Evolutionary conservation across 2,888 invertebrate genomes (phyloP).

Genomic region (Stomorhina lunata): DNA sequence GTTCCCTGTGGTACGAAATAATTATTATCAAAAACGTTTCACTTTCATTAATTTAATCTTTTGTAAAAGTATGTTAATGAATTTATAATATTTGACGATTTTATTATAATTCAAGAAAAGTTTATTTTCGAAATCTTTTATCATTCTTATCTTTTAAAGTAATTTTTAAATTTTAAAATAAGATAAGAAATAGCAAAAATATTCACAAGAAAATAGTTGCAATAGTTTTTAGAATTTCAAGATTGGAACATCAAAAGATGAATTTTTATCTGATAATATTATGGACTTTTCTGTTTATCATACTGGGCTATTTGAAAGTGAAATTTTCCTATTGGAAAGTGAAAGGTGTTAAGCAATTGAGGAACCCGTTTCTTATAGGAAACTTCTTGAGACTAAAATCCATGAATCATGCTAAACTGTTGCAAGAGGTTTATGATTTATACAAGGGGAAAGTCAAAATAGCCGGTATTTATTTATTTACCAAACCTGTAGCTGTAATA

Average conservation of each 20-base stretch:
- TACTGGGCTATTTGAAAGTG: conserved; percentile 68
- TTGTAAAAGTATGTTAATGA: no score
- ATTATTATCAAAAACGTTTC: no score
- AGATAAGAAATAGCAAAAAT: no score
- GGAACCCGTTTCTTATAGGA: conserved; percentile 70
- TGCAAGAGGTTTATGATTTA: conserved; percentile 72
- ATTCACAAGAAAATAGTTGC: no score
- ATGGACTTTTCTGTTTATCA: conserved; percentile 57
- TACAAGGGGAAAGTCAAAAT: conserved; percentile 69
- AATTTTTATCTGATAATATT: conserved; percentile 65
- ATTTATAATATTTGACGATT: no score
- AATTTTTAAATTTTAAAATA: no score
- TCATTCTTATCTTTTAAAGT: no score
- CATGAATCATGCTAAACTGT: conserved; percentile 63
- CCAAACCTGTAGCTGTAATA: conserved; percentile 70
- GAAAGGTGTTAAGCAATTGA: conserved; percentile 69
- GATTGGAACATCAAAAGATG: conserved; percentile 64
- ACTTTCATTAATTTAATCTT: no score
- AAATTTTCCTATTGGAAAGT: conserved; percentile 72
- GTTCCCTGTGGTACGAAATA: no score
- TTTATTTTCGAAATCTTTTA: no score
- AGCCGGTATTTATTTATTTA: conserved; percentile 72
- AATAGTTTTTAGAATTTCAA: no score
- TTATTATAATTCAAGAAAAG: no score
- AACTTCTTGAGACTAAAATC: conserved; percentile 68